These are phyloP conservation scores for Disparrhopalites patrizii DNA, from an alignment of 2,888 invertebrate species.

Conservation along the genomic window DNA sequence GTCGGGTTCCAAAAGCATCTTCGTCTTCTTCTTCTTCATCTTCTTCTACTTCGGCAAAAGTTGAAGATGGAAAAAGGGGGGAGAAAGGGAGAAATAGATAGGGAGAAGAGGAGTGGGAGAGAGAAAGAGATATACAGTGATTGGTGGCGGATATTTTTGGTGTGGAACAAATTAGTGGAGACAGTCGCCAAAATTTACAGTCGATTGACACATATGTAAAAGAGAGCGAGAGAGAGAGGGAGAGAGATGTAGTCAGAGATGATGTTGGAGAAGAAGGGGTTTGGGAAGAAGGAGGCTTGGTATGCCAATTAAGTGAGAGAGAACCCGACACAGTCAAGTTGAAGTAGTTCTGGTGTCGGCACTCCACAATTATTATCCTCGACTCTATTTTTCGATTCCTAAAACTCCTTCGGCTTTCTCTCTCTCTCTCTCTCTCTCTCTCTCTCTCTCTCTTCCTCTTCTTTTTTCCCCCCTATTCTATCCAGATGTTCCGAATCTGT, in stretches of 20 bases:
- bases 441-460: no score
- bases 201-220: slow-evolving; percentile 49
- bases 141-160: slow-evolving; percentile 49
- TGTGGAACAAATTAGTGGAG: slow-evolving; percentile 49
- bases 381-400: slow-evolving; percentile 46
- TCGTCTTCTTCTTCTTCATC: no score
- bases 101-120: no score
- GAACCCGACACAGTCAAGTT: slow-evolving; percentile 46
- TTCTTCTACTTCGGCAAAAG: background rate
- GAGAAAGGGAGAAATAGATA: no score
- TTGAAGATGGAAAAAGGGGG: no score
- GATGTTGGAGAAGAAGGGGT: slow-evolving; percentile 26
- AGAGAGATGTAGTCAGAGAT: slow-evolving; percentile 31
- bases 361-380: slow-evolving; percentile 47
- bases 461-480: slow-evolving; percentile 27
- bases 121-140: slow-evolving; percentile 45
- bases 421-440: slow-evolving; percentile 20
- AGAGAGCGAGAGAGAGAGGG: slow-evolving; percentile 26
- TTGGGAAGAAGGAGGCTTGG: slow-evolving; percentile 41
- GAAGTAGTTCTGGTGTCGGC: slow-evolving; percentile 44
- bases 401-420: no score
- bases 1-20: slow-evolving; percentile 47
- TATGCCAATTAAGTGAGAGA: slow-evolving; percentile 49
- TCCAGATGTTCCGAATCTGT: slow-evolving; percentile 46
- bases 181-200: slow-evolving; percentile 50